A percentile compares a stretch with the other conserved stretches of the same genome.
Evolutionary conservation across 30 jellyfish, hydroid and myxozoan genomes (phyloP).

Genomic region (Haliclystus octoradiatus): DNA sequence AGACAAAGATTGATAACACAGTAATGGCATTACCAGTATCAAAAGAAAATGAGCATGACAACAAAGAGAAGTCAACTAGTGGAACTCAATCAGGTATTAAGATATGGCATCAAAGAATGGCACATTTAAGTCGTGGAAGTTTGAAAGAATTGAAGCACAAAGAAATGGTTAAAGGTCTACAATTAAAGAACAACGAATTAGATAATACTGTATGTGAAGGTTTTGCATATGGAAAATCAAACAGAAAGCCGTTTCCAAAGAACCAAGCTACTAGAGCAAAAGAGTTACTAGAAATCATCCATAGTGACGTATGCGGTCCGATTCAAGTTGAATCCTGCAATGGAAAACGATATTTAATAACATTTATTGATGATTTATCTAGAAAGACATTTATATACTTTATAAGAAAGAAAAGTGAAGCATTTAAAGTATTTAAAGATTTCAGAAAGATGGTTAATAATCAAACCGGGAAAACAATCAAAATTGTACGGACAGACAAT

Average conservation of each 20-base stretch:
- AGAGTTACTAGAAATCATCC: background rate
- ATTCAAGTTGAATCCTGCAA: background rate
- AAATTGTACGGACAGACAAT: background rate
- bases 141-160: background rate
- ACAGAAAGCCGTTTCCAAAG: background rate
- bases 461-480: background rate
- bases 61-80: too few species aligned
- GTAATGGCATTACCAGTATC: too few species aligned
- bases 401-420: background rate
- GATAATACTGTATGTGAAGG: background rate
- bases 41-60: too few species aligned
- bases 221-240: background rate
- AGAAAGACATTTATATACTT: background rate
- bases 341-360: background rate
- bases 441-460: background rate
- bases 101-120: constrained; percentile 3
- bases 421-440: background rate
- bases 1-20: too few species aligned
- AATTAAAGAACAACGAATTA: background rate
- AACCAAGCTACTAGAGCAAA: background rate
- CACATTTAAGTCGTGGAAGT: background rate
- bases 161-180: background rate
- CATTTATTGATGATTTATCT: background rate
- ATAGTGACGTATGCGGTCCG: background rate
- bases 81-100: too few species aligned